Percentiles rank a stretch among this genome's conserved stretches.
These are phyloP conservation scores for Campoletis sonorensis DNA, from an alignment of 1,140 invertebrate genomes.

Conservation along the genomic window DNA sequence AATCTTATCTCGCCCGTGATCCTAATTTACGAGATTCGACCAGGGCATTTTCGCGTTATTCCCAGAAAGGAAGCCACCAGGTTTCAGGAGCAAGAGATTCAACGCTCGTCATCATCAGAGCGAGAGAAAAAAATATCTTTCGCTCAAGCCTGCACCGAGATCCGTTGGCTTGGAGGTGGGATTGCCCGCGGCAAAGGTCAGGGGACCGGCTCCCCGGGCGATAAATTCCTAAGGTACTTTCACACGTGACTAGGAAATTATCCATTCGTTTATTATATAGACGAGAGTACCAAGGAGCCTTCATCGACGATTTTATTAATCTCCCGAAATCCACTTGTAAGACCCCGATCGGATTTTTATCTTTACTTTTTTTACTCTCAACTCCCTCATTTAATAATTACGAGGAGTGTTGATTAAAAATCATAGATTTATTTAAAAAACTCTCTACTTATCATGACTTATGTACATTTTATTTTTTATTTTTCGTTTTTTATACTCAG, in stretches of 20 bases:
- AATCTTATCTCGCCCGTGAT: not conserved
- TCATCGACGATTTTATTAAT: not conserved
- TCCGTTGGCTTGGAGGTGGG: conserved; percentile 1
- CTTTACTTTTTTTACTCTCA: too few species aligned
- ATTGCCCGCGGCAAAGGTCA: conserved; percentile 64
- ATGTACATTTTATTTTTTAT: too few species aligned
- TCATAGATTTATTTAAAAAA: too few species aligned
- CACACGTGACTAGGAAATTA: conserved; percentile 71
- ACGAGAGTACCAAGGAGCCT: not conserved
- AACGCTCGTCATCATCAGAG: not conserved
- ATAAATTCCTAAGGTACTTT: conserved; percentile 69
- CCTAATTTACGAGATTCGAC: not conserved
- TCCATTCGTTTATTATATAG: conserved; percentile 54
- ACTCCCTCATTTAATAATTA: too few species aligned
- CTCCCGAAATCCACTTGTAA: too few species aligned
- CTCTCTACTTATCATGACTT: too few species aligned
- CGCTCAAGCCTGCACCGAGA: conserved; percentile 3
- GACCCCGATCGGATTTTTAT: too few species aligned
- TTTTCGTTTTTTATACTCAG: too few species aligned
- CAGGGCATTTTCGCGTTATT: not conserved
- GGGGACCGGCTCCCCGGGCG: conserved; percentile 59
- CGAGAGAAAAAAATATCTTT: conserved; percentile 10
- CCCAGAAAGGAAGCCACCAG: conserved; percentile 37
- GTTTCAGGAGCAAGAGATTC: conserved; percentile 31
- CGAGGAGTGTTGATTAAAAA: too few species aligned